Conservation (phyloP, 2,888 invertebrate genomes). For the Drosophila birchii region DNA sequence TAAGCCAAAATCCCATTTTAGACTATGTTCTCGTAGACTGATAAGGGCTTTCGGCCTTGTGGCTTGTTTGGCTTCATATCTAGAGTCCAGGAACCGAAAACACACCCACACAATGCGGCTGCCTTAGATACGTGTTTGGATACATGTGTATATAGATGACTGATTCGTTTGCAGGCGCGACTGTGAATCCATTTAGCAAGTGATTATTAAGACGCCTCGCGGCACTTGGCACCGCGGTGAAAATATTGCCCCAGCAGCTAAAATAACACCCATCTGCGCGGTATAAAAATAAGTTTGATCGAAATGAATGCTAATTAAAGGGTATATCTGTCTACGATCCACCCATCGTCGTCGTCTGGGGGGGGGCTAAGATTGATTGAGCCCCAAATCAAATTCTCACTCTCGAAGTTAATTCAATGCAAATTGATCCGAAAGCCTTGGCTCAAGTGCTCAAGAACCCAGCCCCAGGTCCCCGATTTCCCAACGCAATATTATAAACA, state of each 20-base stretch:
- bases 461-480: constrained; percentile 4
- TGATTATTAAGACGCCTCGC: constrained; percentile 65
- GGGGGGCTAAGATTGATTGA: constrained; percentile 2
- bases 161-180: constrained; percentile 61
- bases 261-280: constrained; percentile 45
- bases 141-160: constrained; percentile 29
- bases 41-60: constrained; percentile 26
- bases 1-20: constrained; percentile 12
- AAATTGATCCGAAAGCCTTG: constrained; percentile 63
- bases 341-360: not conserved
- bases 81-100: constrained; percentile 17
- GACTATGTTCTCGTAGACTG: constrained; percentile 1
- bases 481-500: constrained; percentile 30
- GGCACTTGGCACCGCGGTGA: constrained; percentile 61
- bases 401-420: constrained; percentile 59
- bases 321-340: constrained; percentile 52
- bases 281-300: constrained; percentile 56
- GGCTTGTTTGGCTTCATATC: constrained; percentile 1
- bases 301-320: constrained; percentile 67
- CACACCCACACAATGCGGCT: constrained; percentile 26
- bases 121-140: constrained; percentile 7
- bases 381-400: constrained; percentile 25
- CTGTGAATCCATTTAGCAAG: constrained; percentile 64
- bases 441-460: constrained; percentile 26
- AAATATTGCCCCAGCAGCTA: constrained; percentile 33